Percentiles rank a stretch among this genome's conserved stretches.
Conservation (phyloP, 2,888 invertebrate species). For the Pyralis farinalis region DNA sequence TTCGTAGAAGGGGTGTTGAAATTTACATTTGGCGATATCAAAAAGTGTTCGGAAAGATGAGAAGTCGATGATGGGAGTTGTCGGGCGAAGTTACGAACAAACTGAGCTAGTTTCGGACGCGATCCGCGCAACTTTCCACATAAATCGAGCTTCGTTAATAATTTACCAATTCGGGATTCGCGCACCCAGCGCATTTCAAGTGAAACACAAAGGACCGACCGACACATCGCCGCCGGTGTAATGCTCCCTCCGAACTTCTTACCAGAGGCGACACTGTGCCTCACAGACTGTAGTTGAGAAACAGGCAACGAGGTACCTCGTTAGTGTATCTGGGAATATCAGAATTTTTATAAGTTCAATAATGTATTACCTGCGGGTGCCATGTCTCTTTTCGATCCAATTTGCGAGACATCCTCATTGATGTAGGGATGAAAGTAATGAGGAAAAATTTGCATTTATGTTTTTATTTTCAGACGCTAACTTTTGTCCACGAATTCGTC, state of each 20-base stretch:
- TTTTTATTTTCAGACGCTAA: too few relatives aligned
- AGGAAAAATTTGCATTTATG: too few relatives aligned
- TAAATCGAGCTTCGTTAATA: constrained; percentile 61
- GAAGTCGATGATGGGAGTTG: constrained; percentile 37
- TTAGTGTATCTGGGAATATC: constrained; percentile 24
- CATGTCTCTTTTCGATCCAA: constrained; percentile 6
- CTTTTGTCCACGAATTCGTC: too few relatives aligned
- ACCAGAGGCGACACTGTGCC: constrained; percentile 15
- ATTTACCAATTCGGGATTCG: constrained; percentile 49
- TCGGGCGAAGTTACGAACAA: constrained; percentile 32
- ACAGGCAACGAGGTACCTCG: constrained; percentile 18
- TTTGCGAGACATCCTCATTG: constrained; percentile 2
- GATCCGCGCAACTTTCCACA: constrained; percentile 51
- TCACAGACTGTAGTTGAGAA: constrained; percentile 16
- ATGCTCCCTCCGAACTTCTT: constrained; percentile 18
- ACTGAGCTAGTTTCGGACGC: constrained; percentile 48
- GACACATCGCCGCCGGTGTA: constrained; percentile 8
- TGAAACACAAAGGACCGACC: constrained; percentile 19
- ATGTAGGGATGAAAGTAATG: neutral
- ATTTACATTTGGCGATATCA: constrained; percentile 35
- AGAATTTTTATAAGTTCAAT: constrained; percentile 18
- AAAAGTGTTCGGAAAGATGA: constrained; percentile 32
- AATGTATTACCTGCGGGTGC: constrained; percentile 18
- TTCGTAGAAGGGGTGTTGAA: constrained; percentile 23
- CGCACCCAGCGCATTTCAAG: constrained; percentile 26